Evolutionary conservation across 1,140 invertebrate species (phyloP).

Genomic region (Harlomillsia oculata): DNA sequence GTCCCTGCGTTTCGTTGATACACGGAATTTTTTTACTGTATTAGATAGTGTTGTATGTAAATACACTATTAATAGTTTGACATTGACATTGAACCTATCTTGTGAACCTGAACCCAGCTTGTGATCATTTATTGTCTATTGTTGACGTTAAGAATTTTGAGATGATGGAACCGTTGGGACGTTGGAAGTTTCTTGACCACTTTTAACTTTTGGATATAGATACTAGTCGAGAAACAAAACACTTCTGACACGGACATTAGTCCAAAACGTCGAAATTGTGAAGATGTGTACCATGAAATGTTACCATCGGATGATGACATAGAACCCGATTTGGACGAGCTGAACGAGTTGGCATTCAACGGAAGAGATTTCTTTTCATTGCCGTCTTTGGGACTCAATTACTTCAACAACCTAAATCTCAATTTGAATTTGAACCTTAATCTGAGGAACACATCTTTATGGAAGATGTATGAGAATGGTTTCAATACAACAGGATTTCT

Average conservation of each 20-base stretch:
- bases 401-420: conserved; percentile 25
- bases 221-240: conserved; percentile 12
- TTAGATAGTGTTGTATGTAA: too few species aligned
- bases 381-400: conserved; percentile 24
- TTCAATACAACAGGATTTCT: conserved; percentile 2
- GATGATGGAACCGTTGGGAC: too few species aligned
- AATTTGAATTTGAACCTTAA: conserved; percentile 25
- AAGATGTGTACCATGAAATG: conserved; percentile 7
- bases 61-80: too few species aligned
- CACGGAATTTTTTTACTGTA: too few species aligned
- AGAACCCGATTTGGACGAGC: conserved; percentile 9
- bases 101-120: too few species aligned
- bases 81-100: too few species aligned
- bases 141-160: too few species aligned
- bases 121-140: too few species aligned
- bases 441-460: conserved; percentile 24
- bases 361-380: conserved; percentile 26
- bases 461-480: conserved; percentile 32
- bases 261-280: not conserved
- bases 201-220: conserved; percentile 7
- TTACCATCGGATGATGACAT: not conserved
- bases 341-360: too few species aligned
- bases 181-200: too few species aligned
- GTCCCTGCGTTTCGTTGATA: too few species aligned
- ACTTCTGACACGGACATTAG: not conserved